phyloP scores from a whole-genome alignment of 2,113 vertebrate species.

The Tupaia chinensis region DNA sequence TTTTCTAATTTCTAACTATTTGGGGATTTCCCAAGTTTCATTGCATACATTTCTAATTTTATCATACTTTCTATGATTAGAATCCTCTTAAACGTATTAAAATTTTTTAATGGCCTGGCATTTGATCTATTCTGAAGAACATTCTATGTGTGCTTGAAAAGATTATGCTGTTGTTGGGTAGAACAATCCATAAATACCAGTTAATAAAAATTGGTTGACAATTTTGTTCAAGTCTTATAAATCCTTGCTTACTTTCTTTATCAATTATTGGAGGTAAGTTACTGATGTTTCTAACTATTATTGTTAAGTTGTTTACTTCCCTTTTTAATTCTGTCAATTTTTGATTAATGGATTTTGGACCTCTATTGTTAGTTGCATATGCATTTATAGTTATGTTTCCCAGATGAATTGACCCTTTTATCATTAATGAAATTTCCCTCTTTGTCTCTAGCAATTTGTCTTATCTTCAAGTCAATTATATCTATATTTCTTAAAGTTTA shows the following conservation, averaged over 20 bases:
- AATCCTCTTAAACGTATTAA: background rate
- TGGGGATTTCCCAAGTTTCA: background rate
- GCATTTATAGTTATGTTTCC: background rate
- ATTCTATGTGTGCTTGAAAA: background rate
- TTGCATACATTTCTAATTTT: background rate
- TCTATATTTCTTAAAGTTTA: background rate
- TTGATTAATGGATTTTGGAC: background rate
- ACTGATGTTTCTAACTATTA: background rate
- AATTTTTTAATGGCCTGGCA: too few relatives aligned
- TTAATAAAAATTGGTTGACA: background rate
- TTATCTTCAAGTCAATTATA: background rate
- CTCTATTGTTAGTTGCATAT: background rate
- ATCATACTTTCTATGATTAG: background rate
- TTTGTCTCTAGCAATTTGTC: background rate
- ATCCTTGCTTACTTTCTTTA: background rate
- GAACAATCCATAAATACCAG: background rate
- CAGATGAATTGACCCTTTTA: too few relatives aligned
- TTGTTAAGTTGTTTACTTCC: background rate
- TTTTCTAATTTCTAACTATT: too few relatives aligned
- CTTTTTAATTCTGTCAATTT: background rate
- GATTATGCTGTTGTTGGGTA: background rate
- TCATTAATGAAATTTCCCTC: background rate
- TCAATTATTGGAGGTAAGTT: background rate
- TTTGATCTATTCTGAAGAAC: too few relatives aligned
- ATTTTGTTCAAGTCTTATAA: background rate